phyloP scores from a whole-genome alignment of 2,113 vertebrate genomes.

The Coracopsis vasa region DNA sequence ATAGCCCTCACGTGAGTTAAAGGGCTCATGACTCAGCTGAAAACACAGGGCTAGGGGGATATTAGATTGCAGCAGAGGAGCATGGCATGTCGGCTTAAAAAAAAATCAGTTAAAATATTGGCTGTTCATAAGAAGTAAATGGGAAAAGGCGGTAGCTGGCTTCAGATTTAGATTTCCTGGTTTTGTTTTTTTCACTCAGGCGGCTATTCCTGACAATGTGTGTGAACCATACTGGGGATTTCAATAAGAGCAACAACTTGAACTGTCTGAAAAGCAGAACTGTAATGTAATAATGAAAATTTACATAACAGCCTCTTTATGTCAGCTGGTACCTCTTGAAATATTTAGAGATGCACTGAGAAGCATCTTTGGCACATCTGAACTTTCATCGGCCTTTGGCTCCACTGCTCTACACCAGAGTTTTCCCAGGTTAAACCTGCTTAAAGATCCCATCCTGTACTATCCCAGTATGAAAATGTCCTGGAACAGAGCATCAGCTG shows the following conservation, averaged over 20 bases:
- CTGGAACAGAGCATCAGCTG: neutral
- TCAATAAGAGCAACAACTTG: neutral
- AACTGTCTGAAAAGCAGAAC: neutral
- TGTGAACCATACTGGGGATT: neutral
- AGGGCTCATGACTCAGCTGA: neutral
- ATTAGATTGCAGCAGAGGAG: neutral
- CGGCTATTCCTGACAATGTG: neutral
- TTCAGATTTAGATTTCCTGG: neutral
- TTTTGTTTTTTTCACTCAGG: neutral
- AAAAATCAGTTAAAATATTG: neutral
- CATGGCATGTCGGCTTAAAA: neutral
- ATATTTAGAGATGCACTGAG: constrained; percentile 11
- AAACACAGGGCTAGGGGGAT: neutral
- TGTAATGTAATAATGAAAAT: neutral
- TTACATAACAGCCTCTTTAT: neutral
- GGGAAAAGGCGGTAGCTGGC: neutral
- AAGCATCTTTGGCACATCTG: neutral
- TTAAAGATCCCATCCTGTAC: neutral
- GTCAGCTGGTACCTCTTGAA: neutral
- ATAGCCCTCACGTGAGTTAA: neutral
- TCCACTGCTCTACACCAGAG: neutral
- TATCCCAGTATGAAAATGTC: neutral
- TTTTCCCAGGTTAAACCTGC: constrained; percentile 11
- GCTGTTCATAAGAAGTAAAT: neutral
- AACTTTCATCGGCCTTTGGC: neutral